These are phyloP conservation scores for Papilio gigon DNA, from an alignment of 2,888 invertebrate species.

Conservation along the genomic window DNA sequence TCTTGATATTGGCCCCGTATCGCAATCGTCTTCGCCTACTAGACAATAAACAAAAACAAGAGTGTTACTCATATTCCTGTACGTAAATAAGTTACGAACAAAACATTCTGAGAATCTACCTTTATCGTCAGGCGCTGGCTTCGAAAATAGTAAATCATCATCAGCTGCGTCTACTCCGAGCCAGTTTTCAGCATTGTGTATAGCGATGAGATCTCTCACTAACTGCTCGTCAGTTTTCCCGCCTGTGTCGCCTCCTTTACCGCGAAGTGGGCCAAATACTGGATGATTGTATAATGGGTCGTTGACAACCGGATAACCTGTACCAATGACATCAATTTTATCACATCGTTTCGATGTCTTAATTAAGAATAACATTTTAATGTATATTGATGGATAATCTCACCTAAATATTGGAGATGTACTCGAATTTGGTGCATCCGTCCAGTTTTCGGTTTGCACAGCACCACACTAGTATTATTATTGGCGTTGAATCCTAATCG, in stretches of 20 bases:
- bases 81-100: not conserved
- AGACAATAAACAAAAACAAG: constrained; percentile 26
- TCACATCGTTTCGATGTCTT: too few species aligned
- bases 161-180: constrained; percentile 94
- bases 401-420: constrained; percentile 98
- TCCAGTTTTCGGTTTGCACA: constrained; percentile 97
- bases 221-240: constrained; percentile 95
- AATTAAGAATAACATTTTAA: too few species aligned
- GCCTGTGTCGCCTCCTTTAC: constrained; percentile 92
- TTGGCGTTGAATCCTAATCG: constrained; percentile 93
- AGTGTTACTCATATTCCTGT: constrained; percentile 15
- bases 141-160: constrained; percentile 91
- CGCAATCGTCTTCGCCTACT: constrained; percentile 85
- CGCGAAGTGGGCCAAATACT: constrained; percentile 96
- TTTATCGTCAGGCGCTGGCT: constrained; percentile 86
- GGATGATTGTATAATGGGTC: constrained; percentile 98
- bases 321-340: not conserved
- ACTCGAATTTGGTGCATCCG: constrained; percentile 99
- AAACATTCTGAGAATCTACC: constrained; percentile 52
- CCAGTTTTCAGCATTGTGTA: constrained; percentile 97
- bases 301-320: constrained; percentile 97
- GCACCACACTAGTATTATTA: constrained; percentile 95
- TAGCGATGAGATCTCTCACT: constrained; percentile 93
- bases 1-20: constrained; percentile 84
- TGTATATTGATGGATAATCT: constrained; percentile 40